Evolutionary conservation across 1,140 invertebrate species (phyloP).

Genomic region (Maconellicoccus hirsutus): DNA sequence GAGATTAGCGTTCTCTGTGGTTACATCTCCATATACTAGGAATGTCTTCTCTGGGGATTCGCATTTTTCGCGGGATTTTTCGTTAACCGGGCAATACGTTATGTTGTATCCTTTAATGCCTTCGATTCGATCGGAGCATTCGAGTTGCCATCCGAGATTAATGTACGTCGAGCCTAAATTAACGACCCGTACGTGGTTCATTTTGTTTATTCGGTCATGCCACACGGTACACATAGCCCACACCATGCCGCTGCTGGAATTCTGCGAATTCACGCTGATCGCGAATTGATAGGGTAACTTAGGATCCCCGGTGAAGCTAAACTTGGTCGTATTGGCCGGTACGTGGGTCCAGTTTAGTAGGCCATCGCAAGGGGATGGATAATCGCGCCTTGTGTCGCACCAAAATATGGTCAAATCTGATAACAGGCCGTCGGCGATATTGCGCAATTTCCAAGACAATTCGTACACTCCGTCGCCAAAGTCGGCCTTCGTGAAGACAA

Average conservation of each 20-base stretch:
- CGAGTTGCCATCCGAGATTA: conserved; percentile 53
- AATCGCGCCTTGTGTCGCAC: conserved; percentile 48
- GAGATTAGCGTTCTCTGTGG: conserved; percentile 33
- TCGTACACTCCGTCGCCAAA: conserved; percentile 51
- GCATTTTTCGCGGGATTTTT: conserved; percentile 20
- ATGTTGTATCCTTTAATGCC: conserved; percentile 52
- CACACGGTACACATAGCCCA: conserved; percentile 64
- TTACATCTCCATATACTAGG: not conserved
- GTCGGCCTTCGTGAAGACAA: conserved; percentile 52
- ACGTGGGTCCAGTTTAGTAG: conserved; percentile 45
- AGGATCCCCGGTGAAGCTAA: conserved; percentile 42
- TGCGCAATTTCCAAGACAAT: conserved; percentile 52
- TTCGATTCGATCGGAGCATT: conserved; percentile 52
- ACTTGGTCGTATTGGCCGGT: conserved; percentile 34
- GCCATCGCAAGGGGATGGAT: conserved; percentile 46
- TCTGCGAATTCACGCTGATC: conserved; percentile 52
- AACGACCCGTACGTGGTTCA: conserved; percentile 50
- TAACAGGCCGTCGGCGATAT: conserved; percentile 32
- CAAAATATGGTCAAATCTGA: conserved; percentile 59
- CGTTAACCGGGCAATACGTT: conserved; percentile 49
- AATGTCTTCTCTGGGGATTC: not conserved
- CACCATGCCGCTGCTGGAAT: conserved; percentile 56
- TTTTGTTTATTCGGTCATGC: conserved; percentile 52
- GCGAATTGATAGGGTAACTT: conserved; percentile 55
- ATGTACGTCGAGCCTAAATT: conserved; percentile 45